phyloP scores from a whole-genome alignment of 2,888 invertebrate genomes.

The Muschampia plurimacula region DNA sequence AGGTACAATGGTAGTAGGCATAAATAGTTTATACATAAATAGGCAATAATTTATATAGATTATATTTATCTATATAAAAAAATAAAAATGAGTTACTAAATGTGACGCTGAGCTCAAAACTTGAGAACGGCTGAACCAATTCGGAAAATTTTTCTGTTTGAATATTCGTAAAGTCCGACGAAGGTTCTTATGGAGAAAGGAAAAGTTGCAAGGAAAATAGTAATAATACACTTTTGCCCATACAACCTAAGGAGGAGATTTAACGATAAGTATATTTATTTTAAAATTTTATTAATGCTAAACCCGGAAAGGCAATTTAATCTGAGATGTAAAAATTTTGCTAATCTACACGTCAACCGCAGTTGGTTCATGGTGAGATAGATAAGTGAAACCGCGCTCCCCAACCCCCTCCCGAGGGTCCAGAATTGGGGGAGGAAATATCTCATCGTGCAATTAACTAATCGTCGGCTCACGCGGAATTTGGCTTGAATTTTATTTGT shows the following conservation, averaged over 20 bases:
- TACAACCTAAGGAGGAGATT: neutral
- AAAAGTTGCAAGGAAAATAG: too few species aligned
- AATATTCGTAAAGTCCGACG: too few species aligned
- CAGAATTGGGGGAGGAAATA: slow-evolving; percentile 31
- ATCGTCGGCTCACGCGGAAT: slow-evolving; percentile 36
- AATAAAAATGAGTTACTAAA: too few species aligned
- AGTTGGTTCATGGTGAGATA: slow-evolving; percentile 3
- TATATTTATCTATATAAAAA: too few species aligned
- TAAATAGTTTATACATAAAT: too few species aligned
- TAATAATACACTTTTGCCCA: too few species aligned
- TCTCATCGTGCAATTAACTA: slow-evolving; percentile 39
- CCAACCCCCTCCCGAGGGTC: slow-evolving; percentile 34
- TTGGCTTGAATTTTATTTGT: slow-evolving; percentile 18
- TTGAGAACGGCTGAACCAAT: too few species aligned
- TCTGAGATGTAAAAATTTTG: slow-evolving; percentile 15
- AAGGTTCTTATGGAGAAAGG: too few species aligned
- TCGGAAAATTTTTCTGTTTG: too few species aligned
- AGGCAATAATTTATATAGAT: too few species aligned
- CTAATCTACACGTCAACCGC: slow-evolving; percentile 17
- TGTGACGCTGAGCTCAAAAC: too few species aligned
- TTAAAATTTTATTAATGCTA: neutral
- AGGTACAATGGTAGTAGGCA: too few species aligned
- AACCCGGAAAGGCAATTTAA: neutral
- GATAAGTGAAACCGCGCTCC: slow-evolving; percentile 28
- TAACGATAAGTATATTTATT: neutral